Conservation (phyloP, 2,888 invertebrate species). For the Chironomus riparius region DNA sequence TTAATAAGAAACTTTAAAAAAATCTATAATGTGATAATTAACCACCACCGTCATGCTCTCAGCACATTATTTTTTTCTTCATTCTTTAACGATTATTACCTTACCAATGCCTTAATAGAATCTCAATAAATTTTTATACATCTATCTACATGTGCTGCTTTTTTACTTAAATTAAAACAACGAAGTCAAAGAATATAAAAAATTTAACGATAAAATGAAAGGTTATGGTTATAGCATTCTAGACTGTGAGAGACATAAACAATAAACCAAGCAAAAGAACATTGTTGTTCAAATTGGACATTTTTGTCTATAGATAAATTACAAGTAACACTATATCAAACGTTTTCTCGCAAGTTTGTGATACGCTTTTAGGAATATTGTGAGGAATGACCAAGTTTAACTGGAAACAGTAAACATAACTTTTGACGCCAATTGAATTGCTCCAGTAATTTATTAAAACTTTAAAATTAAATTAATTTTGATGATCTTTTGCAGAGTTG, state of each 20-base stretch:
- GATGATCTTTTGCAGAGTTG: too few species aligned
- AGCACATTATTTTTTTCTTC: not conserved
- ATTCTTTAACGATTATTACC: not conserved
- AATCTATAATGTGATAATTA: slow-evolving; percentile 23
- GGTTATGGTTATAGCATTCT: not conserved
- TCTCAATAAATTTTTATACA: not conserved
- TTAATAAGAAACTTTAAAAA: slow-evolving; percentile 14
- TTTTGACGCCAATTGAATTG: too few species aligned
- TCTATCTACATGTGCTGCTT: too few species aligned
- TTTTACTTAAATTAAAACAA: not conserved
- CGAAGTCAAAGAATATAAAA: not conserved
- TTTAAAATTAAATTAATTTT: too few species aligned
- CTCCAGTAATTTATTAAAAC: too few species aligned
- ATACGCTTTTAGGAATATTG: too few species aligned
- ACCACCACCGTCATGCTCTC: slow-evolving; percentile 5
- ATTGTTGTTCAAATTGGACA: not conserved
- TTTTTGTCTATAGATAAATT: not conserved
- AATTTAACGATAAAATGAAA: not conserved
- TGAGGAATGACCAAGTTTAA: too few species aligned
- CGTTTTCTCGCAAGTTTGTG: too few species aligned
- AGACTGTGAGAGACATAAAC: not conserved
- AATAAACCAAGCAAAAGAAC: not conserved
- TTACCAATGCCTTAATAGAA: not conserved
- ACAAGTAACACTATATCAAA: not conserved
- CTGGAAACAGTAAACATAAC: too few species aligned